These are phyloP conservation scores for Synanthedon vespiformis DNA, from an alignment of 2,888 invertebrate species.

Conservation along the genomic window DNA sequence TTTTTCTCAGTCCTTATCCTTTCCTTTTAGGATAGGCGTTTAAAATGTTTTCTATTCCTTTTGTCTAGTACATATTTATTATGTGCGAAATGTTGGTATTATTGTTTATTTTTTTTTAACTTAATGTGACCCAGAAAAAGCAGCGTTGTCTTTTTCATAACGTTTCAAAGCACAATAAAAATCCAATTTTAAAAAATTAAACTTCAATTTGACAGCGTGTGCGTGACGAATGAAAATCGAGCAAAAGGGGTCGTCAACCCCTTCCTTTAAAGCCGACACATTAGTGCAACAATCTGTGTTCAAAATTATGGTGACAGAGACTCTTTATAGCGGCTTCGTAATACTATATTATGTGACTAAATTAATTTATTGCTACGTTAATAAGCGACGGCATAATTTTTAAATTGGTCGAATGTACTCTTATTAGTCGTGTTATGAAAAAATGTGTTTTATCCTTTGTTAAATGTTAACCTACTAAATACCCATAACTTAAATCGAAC, in stretches of 20 bases:
- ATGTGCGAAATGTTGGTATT: too few relatives aligned
- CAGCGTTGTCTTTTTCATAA: slow-evolving; percentile 20
- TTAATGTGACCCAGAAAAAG: neutral
- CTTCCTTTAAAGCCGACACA: slow-evolving; percentile 43
- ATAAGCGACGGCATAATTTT: slow-evolving; percentile 41
- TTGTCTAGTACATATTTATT: too few relatives aligned
- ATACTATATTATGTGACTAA: slow-evolving; percentile 48
- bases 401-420: slow-evolving; percentile 23
- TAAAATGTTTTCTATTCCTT: too few relatives aligned
- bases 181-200: slow-evolving; percentile 63
- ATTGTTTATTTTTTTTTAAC: slow-evolving; percentile 1
- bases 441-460: neutral
- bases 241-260: slow-evolving; percentile 53
- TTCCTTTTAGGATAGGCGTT: too few relatives aligned
- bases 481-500: too few relatives aligned
- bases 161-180: slow-evolving; percentile 48
- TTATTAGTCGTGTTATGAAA: neutral
- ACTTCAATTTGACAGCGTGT: slow-evolving; percentile 59
- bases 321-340: slow-evolving; percentile 47
- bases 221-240: slow-evolving; percentile 61
- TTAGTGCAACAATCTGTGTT: slow-evolving; percentile 63
- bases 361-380: slow-evolving; percentile 57
- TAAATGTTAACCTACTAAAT: neutral
- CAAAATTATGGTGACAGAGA: slow-evolving; percentile 61
- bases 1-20: too few relatives aligned